A percentile compares a stretch with the other conserved stretches of the same genome.
phyloP scores from a whole-genome alignment of 2,797 vertebrate species.

The Pseudochirops cupreus region DNA sequence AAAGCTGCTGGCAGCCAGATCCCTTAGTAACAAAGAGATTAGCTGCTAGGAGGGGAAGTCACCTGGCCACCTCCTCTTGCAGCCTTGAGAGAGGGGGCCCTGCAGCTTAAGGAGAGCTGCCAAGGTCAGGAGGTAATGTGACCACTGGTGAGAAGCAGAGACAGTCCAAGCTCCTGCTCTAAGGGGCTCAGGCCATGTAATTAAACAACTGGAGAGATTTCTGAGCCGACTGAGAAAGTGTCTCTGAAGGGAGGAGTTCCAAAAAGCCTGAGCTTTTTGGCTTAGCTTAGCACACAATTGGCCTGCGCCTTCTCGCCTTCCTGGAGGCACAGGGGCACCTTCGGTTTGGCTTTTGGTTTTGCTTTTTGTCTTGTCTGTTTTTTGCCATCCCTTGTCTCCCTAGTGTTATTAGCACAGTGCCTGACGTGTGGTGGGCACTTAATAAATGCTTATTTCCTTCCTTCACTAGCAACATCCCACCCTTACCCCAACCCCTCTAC shows the following conservation, averaged over 20 bases:
- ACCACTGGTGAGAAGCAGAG: not conserved
- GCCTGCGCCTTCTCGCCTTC: not conserved
- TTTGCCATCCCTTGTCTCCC: not conserved
- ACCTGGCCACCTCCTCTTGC: conserved; percentile 73
- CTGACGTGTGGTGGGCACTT: not conserved
- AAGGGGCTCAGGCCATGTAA: not conserved
- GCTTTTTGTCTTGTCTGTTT: not conserved
- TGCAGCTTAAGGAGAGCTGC: not conserved
- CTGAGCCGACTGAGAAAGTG: not conserved
- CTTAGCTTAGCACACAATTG: not conserved
- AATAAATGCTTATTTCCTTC: not conserved
- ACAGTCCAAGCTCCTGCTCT: not conserved
- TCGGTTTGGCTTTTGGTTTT: not conserved
- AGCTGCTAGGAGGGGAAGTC: conserved; percentile 83
- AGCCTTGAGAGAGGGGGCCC: not conserved
- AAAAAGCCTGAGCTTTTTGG: not conserved
- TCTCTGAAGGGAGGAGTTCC: not conserved
- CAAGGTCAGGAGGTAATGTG: not conserved
- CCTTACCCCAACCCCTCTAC: not conserved
- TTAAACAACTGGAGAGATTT: not conserved
- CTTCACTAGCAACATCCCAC: not conserved
- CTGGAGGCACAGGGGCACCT: not conserved
- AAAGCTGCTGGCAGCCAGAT: not conserved
- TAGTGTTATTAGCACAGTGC: not conserved
- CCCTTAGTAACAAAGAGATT: conserved; percentile 80